A percentile compares a stretch with the other conserved stretches of the same genome.
Conservation (phyloP, 2,113 vertebrate genomes). For the Brienomyrus brachyistius region DNA sequence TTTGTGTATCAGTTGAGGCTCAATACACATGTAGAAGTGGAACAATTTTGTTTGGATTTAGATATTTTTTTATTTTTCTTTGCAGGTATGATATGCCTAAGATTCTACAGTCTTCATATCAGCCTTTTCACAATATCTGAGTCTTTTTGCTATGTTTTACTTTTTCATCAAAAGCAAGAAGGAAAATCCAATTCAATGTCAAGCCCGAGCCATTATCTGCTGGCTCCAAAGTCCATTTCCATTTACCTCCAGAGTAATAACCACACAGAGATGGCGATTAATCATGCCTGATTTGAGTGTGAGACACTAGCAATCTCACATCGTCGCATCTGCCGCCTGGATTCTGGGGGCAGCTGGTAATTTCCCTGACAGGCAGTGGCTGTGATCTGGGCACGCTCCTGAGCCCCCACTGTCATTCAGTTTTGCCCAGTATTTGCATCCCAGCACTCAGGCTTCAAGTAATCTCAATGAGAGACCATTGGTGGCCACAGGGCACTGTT, state of each 20-base stretch:
- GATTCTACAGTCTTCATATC: not conserved
- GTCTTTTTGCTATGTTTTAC: not conserved
- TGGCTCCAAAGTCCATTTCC: not conserved
- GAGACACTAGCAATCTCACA: not conserved
- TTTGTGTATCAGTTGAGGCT: not conserved
- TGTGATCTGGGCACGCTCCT: not conserved
- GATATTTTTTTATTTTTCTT: not conserved
- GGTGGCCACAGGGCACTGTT: not conserved
- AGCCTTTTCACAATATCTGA: not conserved
- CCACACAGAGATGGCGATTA: not conserved
- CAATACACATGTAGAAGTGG: not conserved
- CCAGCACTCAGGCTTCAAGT: not conserved
- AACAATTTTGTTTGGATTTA: not conserved
- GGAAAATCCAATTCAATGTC: constrained; percentile 5
- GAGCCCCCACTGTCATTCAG: not conserved
- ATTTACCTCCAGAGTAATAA: constrained; percentile 12
- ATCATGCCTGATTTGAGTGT: constrained; percentile 10
- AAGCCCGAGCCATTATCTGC: not conserved
- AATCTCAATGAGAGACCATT: not conserved
- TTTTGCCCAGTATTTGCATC: constrained; percentile 14
- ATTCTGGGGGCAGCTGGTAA: constrained; percentile 7
- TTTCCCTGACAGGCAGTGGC: constrained; percentile 8
- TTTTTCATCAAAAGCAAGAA: not conserved
- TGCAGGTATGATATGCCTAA: not conserved
- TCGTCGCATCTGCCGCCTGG: not conserved